Percentiles rank a stretch among this genome's conserved stretches.
phyloP scores from a whole-genome alignment of 2,797 vertebrate genomes.

The Hybognathus amarus region DNA sequence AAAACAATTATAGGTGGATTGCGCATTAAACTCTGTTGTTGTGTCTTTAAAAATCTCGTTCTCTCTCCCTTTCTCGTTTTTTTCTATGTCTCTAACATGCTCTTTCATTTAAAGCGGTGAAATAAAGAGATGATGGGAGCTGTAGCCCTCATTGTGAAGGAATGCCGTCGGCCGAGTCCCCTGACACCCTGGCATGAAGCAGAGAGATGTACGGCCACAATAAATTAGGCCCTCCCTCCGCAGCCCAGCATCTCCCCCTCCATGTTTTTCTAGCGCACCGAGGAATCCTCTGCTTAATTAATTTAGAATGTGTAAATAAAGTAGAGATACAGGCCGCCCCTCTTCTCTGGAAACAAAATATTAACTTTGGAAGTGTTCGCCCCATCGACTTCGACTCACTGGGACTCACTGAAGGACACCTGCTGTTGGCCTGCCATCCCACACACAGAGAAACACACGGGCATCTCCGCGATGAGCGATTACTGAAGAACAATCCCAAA shows the following conservation, averaged over 20 bases:
- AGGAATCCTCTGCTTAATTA: slow-evolving; percentile 82
- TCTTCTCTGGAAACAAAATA: slow-evolving; percentile 81
- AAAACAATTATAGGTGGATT: background rate
- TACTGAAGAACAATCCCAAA: slow-evolving; percentile 31
- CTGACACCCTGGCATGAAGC: slow-evolving; percentile 65
- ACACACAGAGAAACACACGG: slow-evolving; percentile 39
- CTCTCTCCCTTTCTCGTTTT: background rate
- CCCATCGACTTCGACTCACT: slow-evolving; percentile 66
- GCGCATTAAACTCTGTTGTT: slow-evolving; percentile 11
- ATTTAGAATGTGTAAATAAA: slow-evolving; percentile 84
- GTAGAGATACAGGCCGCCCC: slow-evolving; percentile 77
- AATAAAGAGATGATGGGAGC: slow-evolving; percentile 61
- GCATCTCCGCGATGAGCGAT: slow-evolving; percentile 40
- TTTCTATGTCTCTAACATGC: background rate
- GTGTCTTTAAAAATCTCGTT: background rate
- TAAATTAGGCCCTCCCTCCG: slow-evolving; percentile 75
- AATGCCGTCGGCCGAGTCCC: slow-evolving; percentile 70
- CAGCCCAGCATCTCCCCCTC: slow-evolving; percentile 66
- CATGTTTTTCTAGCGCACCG: slow-evolving; percentile 78
- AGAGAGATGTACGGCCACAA: slow-evolving; percentile 71
- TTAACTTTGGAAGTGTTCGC: slow-evolving; percentile 81
- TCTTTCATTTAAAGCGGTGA: slow-evolving; percentile 36
- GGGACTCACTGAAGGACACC: slow-evolving; percentile 74
- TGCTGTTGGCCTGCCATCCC: slow-evolving; percentile 66
- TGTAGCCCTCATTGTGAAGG: slow-evolving; percentile 63